Base-by-base conservation (phyloP, 2,888 invertebrate species). In the Caenorhabditis macrosperma region DNA sequence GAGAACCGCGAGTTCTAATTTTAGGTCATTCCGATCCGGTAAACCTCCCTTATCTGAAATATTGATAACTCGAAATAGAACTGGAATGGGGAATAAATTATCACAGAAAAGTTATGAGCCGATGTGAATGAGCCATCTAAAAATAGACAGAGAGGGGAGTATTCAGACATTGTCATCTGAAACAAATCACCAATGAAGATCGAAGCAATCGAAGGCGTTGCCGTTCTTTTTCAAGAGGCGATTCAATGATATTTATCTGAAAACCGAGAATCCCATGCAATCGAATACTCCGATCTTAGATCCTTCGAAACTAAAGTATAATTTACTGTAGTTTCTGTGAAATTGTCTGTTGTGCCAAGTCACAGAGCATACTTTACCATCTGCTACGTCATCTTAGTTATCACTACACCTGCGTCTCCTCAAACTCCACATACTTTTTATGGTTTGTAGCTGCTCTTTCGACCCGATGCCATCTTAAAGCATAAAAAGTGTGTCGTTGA, bases 391-490 rank as follows among this genome's bases (percentile, higher is more conserved):
- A 24, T 33, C 33, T 12, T 15, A 48, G n/a, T 24, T 22, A n/a
- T 44, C 20, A 24, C 17, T 41, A 5, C 15, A 6, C 10, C 33
- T 57, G 33, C 44, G 20, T 55, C 46, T 24, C 33, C 15, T 10
- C n/a, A 46, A 30, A 7, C 28, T 38, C 12, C 46, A 20, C 22
- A 33, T 26, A 7, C 57, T 48, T 57, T 50, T 50, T 59, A 50
- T 68, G 68, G 68, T 68, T 68, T 68, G 68, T 68, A 28, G 28
- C 68, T 67, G 67, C 67, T 67, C 57, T 67, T 67, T 67, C 57
- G 57, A 67, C 67, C 35, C 67, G 67, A 52, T 63, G 20, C 20
- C 33, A 46, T 48, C 28, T 24, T 20, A 41, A n/a, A 17, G 22
- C 59, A 59, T 35, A 68, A 35, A 57, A 44, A 26, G 9, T 67